Evolutionary conservation across 2,113 vertebrate genomes (phyloP).

Genomic region (Butastur rufipennis): DNA sequence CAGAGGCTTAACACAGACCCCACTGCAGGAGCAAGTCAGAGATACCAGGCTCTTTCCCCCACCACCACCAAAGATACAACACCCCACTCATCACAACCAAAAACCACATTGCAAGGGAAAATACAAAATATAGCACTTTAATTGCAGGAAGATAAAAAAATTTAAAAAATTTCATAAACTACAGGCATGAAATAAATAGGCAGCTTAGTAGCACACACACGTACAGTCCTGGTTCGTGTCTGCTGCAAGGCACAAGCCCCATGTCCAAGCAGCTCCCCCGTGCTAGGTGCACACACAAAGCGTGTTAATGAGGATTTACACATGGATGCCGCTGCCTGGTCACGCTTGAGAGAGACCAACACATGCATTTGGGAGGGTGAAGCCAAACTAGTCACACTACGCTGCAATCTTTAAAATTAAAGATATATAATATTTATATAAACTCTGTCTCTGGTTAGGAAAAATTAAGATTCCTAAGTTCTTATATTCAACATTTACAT

Average conservation of each 20-base stretch:
- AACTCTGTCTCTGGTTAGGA: neutral
- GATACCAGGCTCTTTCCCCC: neutral
- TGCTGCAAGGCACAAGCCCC: neutral
- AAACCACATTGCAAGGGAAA: neutral
- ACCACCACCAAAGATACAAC: neutral
- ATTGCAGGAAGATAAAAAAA: slow-evolving; percentile 42
- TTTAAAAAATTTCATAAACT: neutral
- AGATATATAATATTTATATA: neutral
- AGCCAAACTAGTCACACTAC: neutral
- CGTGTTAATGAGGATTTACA: slow-evolving; percentile 5
- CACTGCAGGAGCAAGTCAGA: neutral
- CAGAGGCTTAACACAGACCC: neutral
- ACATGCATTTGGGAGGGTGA: neutral
- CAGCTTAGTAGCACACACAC: neutral
- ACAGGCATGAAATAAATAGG: slow-evolving; percentile 72
- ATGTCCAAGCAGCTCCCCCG: neutral
- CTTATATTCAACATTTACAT: neutral
- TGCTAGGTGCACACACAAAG: neutral
- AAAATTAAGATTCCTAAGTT: neutral
- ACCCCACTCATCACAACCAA: neutral
- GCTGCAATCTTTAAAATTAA: neutral
- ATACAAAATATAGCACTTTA: slow-evolving; percentile 67
- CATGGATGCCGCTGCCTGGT: slow-evolving; percentile 25
- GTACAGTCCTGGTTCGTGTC: neutral
- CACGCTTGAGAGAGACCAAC: neutral